Base-by-base conservation (phyloP, 37 sponge, comb jelly and placozoan genomes). In the Dysidea cf. avara region DNA sequence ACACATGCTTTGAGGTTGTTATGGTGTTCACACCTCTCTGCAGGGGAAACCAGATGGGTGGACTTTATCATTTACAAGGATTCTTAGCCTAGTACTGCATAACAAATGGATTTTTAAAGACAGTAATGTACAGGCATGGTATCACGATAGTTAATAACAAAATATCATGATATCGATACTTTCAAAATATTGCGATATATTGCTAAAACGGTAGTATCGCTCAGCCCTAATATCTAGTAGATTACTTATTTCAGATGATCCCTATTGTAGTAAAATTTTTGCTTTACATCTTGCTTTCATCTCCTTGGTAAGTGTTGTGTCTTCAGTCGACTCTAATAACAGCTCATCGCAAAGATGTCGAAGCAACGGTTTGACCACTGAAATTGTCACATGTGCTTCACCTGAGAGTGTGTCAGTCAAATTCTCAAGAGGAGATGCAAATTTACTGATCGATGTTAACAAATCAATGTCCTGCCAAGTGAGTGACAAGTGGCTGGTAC, bases 381-480 rank as follows among this genome's bases (percentile, higher is more conserved):
- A 56, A 7, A 56, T 26, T 14, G 58, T 56, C 6, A 56, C 58
- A 56, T 43, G 46, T 43, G 46, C 5, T 9, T 43, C 46, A 43
- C 46, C 46, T 12, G 46, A 43, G 5, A 43, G 14, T 56, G 29
- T 22, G 29, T 56, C 58, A 26, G 58, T 56, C 5, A 56, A 12
- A 28, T 56, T 7, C 14, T 56, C 29, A 22, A 56, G 29, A 13
- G 58, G 58, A 26, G 11, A 26, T 28, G 11, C 4, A 22, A 56
- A 22, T 22, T 6, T 7, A 28, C 7, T 7, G 7, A 56, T 26
- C 5, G 58, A 56, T 28, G 25, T 26, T 22, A 56, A 28, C 58
- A 56, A 22, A 26, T 56, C 58, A 28, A 56, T 26, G 29, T 56
- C 58, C 11, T 56, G 58, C 58, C 58, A 56, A 13, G 58, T 56